phyloP scores from a whole-genome alignment of 2,888 invertebrate genomes.

The Brachyptera putata region DNA sequence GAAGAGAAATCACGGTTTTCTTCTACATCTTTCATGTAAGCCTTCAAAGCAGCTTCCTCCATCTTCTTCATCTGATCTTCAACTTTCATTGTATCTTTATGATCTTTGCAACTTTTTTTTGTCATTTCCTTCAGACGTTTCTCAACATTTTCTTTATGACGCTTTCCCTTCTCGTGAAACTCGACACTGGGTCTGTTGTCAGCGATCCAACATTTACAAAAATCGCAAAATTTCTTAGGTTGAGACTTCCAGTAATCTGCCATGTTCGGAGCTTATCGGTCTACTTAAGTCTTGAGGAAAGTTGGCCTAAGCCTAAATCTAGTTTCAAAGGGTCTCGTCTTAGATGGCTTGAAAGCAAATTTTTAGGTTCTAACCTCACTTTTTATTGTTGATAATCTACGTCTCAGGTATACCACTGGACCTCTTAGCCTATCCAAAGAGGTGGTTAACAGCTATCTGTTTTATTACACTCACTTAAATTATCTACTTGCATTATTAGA shows the following conservation, averaged over 20 bases:
- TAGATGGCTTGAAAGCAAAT: too few species aligned
- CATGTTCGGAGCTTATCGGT: constrained; percentile 43
- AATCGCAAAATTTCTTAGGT: constrained; percentile 91
- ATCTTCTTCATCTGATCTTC: constrained; percentile 79
- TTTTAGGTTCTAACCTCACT: too few species aligned
- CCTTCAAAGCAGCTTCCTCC: constrained; percentile 85
- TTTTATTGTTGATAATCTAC: too few species aligned
- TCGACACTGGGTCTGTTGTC: constrained; percentile 95
- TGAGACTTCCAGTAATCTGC: constrained; percentile 96
- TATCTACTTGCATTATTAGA: too few species aligned
- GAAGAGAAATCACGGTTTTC: constrained; percentile 61
- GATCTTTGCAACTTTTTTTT: constrained; percentile 76
- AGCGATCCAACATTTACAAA: constrained; percentile 97
- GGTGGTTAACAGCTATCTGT: too few species aligned
- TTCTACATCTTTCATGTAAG: constrained; percentile 80
- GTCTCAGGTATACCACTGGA: too few species aligned
- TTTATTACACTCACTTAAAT: too few species aligned
- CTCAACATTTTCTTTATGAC: constrained; percentile 88
- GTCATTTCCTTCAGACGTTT: constrained; percentile 79
- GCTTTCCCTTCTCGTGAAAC: constrained; percentile 89
- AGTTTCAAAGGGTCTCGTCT: too few species aligned
- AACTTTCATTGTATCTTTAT: constrained; percentile 70
- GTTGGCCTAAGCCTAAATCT: too few species aligned
- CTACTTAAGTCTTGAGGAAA: too few species aligned
- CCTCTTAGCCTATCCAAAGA: too few species aligned